phyloP scores from a whole-genome alignment of 2,113 vertebrate species.

The Pomatostomus ruficeps region DNA sequence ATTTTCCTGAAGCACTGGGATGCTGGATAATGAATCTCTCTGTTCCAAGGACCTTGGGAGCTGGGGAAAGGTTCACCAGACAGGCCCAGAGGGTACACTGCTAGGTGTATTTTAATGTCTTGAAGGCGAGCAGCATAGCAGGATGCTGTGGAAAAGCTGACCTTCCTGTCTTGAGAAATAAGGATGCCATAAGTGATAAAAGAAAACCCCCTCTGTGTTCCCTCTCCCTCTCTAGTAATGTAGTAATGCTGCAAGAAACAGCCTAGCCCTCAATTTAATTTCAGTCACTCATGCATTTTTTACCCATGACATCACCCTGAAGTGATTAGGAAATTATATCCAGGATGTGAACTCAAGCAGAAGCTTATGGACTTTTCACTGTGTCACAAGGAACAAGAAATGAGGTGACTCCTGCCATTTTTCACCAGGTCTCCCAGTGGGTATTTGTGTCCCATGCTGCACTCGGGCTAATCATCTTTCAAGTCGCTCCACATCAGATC shows the following conservation, averaged over 20 bases:
- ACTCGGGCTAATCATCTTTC: background rate
- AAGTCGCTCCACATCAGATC: accelerated
- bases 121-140: background rate
- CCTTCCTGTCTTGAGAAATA: background rate
- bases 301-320: background rate
- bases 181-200: background rate
- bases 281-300: background rate
- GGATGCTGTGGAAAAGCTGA: background rate
- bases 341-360: background rate
- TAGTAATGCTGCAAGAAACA: background rate
- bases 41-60: background rate
- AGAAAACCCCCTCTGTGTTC: background rate
- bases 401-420: background rate
- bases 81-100: background rate
- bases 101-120: slow-evolving; percentile 18
- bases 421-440: background rate
- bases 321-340: slow-evolving; percentile 14
- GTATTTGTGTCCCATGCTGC: background rate
- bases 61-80: background rate
- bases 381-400: background rate
- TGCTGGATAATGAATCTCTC: background rate
- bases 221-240: background rate
- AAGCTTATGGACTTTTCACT: background rate
- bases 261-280: background rate
- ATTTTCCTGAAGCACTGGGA: background rate